Evolutionary conservation across 2,113 vertebrate species (phyloP).

Genomic region (Python bivittatus): DNA sequence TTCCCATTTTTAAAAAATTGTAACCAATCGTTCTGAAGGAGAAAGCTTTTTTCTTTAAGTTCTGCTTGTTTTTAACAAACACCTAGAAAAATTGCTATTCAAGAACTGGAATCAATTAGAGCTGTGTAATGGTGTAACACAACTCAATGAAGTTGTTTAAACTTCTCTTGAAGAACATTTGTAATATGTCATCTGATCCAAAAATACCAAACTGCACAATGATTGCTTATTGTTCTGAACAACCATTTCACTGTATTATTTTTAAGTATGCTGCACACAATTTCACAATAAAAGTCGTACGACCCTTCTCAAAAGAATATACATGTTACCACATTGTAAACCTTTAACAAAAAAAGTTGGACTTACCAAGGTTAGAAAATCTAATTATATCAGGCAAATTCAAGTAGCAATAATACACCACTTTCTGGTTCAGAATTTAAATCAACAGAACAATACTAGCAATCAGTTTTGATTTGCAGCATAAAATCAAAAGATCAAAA

Average conservation of each 20-base stretch:
- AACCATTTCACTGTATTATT: conserved; percentile 14
- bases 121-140: not conserved
- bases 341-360: conserved; percentile 39
- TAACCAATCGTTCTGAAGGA: not conserved
- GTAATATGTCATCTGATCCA: conserved; percentile 29
- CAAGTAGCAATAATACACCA: not conserved
- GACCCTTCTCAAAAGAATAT: not conserved
- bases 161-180: not conserved
- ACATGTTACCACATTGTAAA: conserved; percentile 42
- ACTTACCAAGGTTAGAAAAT: not conserved
- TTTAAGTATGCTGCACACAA: conserved; percentile 4
- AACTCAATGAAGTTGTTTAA: conserved; percentile 36
- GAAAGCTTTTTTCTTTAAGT: not conserved
- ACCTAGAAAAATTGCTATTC: not conserved
- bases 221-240: not conserved
- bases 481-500: conserved; percentile 10
- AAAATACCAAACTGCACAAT: not conserved
- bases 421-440: not conserved
- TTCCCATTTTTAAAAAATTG: conserved; percentile 10
- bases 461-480: conserved; percentile 11
- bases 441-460: conserved; percentile 7
- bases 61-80: not conserved
- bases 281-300: conserved; percentile 31
- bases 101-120: not conserved
- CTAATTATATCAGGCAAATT: conserved; percentile 4